Evolutionary conservation across 2,888 invertebrate genomes (phyloP).

Genomic region (Pseudoips prasinana): DNA sequence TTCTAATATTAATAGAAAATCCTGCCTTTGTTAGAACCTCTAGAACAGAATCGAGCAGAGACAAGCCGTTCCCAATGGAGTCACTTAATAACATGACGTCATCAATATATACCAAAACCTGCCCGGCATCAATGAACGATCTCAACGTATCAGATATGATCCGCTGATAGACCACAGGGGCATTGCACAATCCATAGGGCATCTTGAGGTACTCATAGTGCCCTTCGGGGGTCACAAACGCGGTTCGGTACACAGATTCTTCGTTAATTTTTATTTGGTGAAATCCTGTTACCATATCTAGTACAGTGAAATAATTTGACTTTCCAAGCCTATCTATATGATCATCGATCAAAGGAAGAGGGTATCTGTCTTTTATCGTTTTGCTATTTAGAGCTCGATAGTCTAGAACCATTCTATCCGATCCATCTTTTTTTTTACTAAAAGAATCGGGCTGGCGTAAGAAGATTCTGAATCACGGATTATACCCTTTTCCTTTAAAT

Average conservation of each 20-base stretch:
- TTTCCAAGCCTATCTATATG: constrained; percentile 4
- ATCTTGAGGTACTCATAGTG: constrained; percentile 5
- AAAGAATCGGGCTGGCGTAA: constrained; percentile 3
- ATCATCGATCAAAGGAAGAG: constrained; percentile 6
- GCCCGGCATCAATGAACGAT: neutral
- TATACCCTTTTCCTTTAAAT: neutral
- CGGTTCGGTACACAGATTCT: constrained; percentile 1
- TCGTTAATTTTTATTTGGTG: constrained; percentile 1
- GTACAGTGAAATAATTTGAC: constrained; percentile 2
- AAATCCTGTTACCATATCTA: constrained; percentile 6
- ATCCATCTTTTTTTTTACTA: constrained; percentile 6
- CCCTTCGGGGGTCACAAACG: constrained; percentile 2
- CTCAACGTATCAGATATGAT: neutral
- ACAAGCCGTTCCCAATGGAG: neutral
- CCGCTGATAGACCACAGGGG: constrained; percentile 1
- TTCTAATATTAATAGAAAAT: constrained; percentile 25
- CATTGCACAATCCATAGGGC: constrained; percentile 3
- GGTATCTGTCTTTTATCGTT: constrained; percentile 1
- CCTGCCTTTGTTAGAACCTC: constrained; percentile 12
- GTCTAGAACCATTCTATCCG: constrained; percentile 1
- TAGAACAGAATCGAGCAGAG: neutral
- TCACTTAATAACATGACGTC: no score
- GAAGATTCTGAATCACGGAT: constrained; percentile 1
- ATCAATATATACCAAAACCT: constrained; percentile 2
- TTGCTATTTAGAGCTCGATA: constrained; percentile 1